Base-by-base conservation (phyloP, 2,113 vertebrate species). In the Saguinus midas region DNA sequence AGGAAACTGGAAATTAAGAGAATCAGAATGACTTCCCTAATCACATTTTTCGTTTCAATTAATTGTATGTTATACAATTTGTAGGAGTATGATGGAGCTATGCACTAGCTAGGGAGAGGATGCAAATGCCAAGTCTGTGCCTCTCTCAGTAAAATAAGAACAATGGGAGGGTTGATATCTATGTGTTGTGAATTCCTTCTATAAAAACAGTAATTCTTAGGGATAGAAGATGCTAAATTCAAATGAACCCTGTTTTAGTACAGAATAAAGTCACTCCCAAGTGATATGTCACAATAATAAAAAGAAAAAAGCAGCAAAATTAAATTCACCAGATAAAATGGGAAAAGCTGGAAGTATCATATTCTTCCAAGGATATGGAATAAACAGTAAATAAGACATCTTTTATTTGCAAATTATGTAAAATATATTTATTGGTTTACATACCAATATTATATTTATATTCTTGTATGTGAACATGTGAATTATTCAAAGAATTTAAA, bases 1-100 rank as follows among this genome's bases (percentile, higher is more conserved):
- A 94, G 52, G 57, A 88, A 91, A 89, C 1, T 96, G 64, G 73
- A 94, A 97, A 94, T 96, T 79, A 92, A 96, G 68, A 85, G 50
- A 96, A 95, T 93, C 35, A 91, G 79, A 91, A 89, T 58, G 66
- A 92, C 48, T 94, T 92, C 37, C 29, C 64, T 95, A 94, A 95
- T 96, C 64, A 85, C 37, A 95, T 64, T 94, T 94, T 78, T 78
- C 76, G 92, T 82, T 96, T 91, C 52, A 92, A 89, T 87, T 81
- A 96, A 88, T 58, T 96, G 52, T 14, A 8, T 66, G 25, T 85
- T 90, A 37, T 50, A 86, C 58, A 86, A 61, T 75, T 75, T 66
- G 8, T 55, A 32, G 40, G 10, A 57, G 88, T 45, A 37, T 23
- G 10, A 76, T 29, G 40, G 20, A 96, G 8, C 27, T 64, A 27